Conservation (phyloP, 2,888 invertebrate genomes). For the Psococerastis gibbosa region DNA sequence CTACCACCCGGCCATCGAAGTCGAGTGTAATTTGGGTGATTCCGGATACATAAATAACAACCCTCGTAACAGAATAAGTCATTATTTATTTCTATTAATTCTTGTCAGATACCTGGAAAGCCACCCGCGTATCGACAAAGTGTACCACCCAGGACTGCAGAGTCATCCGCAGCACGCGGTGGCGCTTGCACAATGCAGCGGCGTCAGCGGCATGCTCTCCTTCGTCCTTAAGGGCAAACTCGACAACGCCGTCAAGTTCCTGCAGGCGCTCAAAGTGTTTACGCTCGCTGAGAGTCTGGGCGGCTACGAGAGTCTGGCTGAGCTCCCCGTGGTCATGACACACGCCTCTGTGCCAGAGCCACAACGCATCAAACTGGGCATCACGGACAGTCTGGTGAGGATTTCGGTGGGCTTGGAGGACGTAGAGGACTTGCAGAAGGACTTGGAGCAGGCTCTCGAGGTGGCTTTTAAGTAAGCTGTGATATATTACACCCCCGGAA, state of each 20-base stretch:
- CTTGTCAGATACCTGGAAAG: conserved; percentile 43
- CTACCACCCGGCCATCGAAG: no score
- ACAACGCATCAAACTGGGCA: conserved; percentile 50
- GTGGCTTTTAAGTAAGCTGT: conserved; percentile 19
- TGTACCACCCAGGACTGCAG: conserved; percentile 67
- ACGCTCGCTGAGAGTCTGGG: conserved; percentile 86
- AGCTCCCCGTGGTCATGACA: conserved; percentile 87
- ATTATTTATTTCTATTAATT: no score
- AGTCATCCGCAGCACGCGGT: conserved; percentile 74
- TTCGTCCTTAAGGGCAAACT: conserved; percentile 68
- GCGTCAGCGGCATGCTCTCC: conserved; percentile 83
- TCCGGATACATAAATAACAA: no score
- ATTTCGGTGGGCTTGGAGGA: conserved; percentile 85
- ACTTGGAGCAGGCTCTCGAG: conserved; percentile 64
- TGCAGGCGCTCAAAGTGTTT: conserved; percentile 53
- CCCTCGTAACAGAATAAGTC: no score
- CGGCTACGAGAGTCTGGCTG: conserved; percentile 85
- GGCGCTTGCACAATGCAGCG: conserved; percentile 58
- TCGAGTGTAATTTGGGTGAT: no score
- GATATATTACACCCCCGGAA: no score
- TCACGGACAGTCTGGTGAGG: conserved; percentile 66
- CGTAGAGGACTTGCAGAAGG: conserved; percentile 61
- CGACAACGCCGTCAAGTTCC: conserved; percentile 49
- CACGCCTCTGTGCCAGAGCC: conserved; percentile 54
- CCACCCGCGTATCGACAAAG: conserved; percentile 61